Evolutionary conservation across 2,888 invertebrate genomes (phyloP), one percentile per base, ranked within the genome.

Genomic region (Drosophila demipolita): DNA sequence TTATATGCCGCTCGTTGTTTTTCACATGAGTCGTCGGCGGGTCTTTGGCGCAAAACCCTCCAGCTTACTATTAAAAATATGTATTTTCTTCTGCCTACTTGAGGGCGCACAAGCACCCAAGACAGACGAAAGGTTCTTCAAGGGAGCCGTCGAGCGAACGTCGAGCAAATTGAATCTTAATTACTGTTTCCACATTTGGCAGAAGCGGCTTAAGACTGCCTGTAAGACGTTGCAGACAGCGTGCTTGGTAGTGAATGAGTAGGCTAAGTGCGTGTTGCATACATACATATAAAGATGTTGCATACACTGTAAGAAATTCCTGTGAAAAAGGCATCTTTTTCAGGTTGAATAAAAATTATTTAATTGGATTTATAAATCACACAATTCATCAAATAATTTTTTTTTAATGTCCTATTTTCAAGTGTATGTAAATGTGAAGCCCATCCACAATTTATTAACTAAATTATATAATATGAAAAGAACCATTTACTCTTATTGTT

Each of bases 101-200:
- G 42, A 62, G 55, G 35, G 33, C 42, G 35, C 45, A 1, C 23
- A 42, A 38, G 12, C 54, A 40, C 8, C 42, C 12, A 48, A 57
- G 61, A 33, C 45, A 49, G 32, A 36, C 26, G 35, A 48, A 42
- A 45, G 53, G 17, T 32, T 59, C 6, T 36, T 11, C 8, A 3
- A 0, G 2, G 23, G 1, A 26, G 52, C n/a, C 6, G 17, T 48
- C n/a, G 26, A 57, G 61, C 61, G 17, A 48, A 61, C 35, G 45
- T 48, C 23, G 35, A 20, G 62, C 69, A 80, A 83, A 83, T 83
- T 83, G 80, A 78, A 82, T 72, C 57, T 64, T 85, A 80, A 83
- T 85, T 78, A 73, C 62, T 65, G 63, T 61, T 52, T 62, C 54
- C 59, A 61, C 70, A 67, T 61, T 68, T 52, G 49, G 35, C 15